phyloP scores from a whole-genome alignment of 2,113 vertebrate species.

The Apaloderma vittatum region DNA sequence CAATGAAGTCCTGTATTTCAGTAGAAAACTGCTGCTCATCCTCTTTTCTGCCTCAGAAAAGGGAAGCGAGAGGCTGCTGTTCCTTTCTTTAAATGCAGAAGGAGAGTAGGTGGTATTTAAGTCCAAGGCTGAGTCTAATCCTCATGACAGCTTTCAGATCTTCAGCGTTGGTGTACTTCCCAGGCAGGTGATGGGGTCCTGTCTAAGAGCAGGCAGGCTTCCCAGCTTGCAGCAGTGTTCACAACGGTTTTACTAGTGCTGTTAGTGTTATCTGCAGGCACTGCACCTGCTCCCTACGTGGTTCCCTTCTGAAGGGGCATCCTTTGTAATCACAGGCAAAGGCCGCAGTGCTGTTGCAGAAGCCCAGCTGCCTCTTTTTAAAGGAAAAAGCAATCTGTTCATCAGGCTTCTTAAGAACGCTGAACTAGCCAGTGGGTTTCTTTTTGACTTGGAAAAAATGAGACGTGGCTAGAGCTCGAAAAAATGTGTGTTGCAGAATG shows the following conservation, averaged over 20 bases:
- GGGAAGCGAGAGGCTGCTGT: slow-evolving; percentile 15
- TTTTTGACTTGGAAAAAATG: slow-evolving; percentile 22
- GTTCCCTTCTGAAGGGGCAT: neutral
- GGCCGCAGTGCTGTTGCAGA: neutral
- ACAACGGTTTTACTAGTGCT: neutral
- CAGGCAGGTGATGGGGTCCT: neutral
- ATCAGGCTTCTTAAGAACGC: neutral
- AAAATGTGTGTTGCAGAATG: neutral
- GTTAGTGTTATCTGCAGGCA: neutral
- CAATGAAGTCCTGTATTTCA: slow-evolving; percentile 26
- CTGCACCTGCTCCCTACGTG: neutral
- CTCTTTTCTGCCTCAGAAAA: slow-evolving; percentile 36
- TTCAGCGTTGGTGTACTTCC: neutral
- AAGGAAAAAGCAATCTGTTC: neutral
- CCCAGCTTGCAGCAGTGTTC: rapidly evolving
- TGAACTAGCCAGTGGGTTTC: neutral
- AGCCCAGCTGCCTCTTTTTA: neutral
- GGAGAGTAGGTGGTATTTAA: neutral
- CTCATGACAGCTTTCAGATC: neutral
- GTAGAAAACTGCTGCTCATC: slow-evolving; percentile 26
- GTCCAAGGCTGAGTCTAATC: neutral
- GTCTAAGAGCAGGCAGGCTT: rapidly evolving
- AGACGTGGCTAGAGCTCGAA: neutral
- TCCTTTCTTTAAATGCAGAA: neutral
- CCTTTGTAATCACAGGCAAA: rapidly evolving